Conservation (phyloP, 2,113 vertebrate species). For the Thamnaconus septentrionalis region DNA sequence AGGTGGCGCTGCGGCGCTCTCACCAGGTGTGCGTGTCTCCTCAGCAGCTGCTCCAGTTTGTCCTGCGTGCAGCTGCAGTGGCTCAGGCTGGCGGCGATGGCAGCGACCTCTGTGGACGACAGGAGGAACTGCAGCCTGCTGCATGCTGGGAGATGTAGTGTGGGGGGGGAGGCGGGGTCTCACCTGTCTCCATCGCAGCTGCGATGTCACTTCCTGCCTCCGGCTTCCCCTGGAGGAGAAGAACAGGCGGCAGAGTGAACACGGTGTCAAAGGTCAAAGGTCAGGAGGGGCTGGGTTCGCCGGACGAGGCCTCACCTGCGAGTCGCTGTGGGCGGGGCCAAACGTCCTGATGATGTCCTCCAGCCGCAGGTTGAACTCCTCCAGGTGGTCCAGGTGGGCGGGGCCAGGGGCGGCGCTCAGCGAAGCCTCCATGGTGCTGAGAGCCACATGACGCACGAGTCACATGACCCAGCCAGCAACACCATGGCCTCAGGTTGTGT, state of each 20-base stretch:
- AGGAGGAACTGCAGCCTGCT: background rate
- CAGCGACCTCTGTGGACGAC: background rate
- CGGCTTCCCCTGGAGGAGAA: background rate
- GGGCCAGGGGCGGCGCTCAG: background rate
- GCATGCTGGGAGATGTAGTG: background rate
- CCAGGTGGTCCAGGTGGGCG: background rate
- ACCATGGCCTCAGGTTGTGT: no score
- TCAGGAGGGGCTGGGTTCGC: background rate
- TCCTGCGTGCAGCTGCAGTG: background rate
- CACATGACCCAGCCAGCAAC: no score
- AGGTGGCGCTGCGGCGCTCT: background rate
- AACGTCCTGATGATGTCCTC: background rate
- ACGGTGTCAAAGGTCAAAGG: no score
- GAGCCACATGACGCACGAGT: no score
- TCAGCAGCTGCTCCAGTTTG: background rate
- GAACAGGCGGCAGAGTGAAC: background rate
- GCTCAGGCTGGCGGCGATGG: background rate
- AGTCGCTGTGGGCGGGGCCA: background rate
- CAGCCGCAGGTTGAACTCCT: background rate
- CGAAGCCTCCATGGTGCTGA: no score
- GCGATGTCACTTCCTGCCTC: background rate
- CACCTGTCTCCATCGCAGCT: background rate
- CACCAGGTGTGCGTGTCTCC: background rate
- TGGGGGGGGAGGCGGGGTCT: background rate
- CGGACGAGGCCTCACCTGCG: background rate